These are phyloP conservation scores for Lithobates sylvaticus DNA, from an alignment of 2,797 vertebrate genomes.

Conservation along the genomic window DNA sequence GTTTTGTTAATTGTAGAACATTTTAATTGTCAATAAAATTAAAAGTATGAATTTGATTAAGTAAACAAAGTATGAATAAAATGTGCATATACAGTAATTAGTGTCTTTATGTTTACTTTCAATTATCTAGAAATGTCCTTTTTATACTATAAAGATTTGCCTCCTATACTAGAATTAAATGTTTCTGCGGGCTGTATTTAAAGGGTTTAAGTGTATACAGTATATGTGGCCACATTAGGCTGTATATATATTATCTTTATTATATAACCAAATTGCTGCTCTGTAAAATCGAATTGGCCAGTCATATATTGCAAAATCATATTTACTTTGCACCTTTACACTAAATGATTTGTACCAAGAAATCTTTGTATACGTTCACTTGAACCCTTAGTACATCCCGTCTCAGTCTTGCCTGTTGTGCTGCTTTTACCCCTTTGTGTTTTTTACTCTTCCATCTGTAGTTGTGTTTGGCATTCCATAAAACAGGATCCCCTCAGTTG, in stretches of 20 bases:
- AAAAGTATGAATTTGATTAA: too few relatives aligned
- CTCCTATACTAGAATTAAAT: not conserved
- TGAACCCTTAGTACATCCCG: not conserved
- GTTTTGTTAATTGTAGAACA: too few relatives aligned
- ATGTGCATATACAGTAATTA: too few relatives aligned
- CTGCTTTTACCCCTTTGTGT: conserved; percentile 61
- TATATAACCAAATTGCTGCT: not conserved
- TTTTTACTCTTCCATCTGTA: conserved; percentile 67
- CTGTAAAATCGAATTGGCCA: not conserved
- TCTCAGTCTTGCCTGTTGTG: not conserved
- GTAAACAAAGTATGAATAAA: too few relatives aligned
- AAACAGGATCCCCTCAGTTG: conserved; percentile 72
- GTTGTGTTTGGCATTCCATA: conserved; percentile 75
- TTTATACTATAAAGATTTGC: not conserved
- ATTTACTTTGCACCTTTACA: not conserved
- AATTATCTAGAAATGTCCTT: not conserved
- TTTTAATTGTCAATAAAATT: too few relatives aligned
- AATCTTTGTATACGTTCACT: not conserved
- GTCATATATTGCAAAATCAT: not conserved
- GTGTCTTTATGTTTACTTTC: not conserved
- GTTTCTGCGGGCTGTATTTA: not conserved
- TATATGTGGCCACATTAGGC: not conserved
- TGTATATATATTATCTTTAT: too few relatives aligned
- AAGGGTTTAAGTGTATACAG: not conserved
- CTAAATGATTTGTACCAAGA: too few relatives aligned